Evolutionary conservation across 1,140 invertebrate genomes (phyloP), one percentile per base, ranked within the genome.

Genomic region (Drosophila busckii): DNA sequence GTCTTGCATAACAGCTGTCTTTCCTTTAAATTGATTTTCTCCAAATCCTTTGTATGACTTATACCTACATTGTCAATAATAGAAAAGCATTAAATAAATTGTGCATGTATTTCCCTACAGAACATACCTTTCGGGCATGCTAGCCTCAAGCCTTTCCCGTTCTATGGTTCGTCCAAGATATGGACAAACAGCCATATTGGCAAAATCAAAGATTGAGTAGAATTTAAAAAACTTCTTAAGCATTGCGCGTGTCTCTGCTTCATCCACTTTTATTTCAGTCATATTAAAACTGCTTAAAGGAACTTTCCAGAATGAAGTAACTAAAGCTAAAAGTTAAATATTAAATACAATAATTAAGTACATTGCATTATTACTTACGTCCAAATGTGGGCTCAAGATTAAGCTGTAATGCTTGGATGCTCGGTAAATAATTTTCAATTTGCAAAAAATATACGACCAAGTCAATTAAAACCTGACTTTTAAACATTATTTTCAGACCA

Each of bases 381-480:
- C 37, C 26, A 13, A 26, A 1, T n/a, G 41, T 16, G 0, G 50
- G 28, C 0, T 0, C 1, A 2, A 22, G 10, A 12, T 22, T 13
- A 23, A 6, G 0, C 26, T 62, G 64, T 2, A 69, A 20, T 9
- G 15, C 9, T 1, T 10, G 1, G 5, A 69, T 31, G 2, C 38
- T 12, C 10, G 66, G 66, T 8, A 69, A 7, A 6, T 35, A 4
- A 0, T 20, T 16, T 0, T 34, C 5, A 6, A 56, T 10, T 68
- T 69, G 66, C 7, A 69, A 25, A 9, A 46, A 20, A 12, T 34
- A 69, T 10, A 69, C 63, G 2, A 69, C 50, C 64, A 69, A 41
- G 1, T 52, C 7, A 0, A 35, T 29, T 0, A 69, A 8, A 15
- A 69, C 8, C n/a, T 68, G 35, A 4, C 31, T 50, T n/a, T 50